These are phyloP conservation scores for Oryzaephilus surinamensis DNA, from an alignment of 1,140 invertebrate species.

Conservation along the genomic window DNA sequence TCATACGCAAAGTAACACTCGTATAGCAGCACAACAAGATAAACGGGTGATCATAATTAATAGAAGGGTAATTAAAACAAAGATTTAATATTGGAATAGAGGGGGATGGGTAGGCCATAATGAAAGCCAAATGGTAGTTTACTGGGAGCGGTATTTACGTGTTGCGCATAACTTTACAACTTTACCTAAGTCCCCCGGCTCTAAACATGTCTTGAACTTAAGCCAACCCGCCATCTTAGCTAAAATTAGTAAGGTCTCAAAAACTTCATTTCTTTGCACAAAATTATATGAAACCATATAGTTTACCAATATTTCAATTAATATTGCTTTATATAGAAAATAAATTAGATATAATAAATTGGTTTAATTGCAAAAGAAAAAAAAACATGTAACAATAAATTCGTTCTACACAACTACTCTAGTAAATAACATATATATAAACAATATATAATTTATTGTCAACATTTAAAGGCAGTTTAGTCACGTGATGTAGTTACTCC, in stretches of 20 bases:
- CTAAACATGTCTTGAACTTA: conserved; percentile 34
- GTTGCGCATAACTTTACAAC: conserved; percentile 37
- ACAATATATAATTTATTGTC: conserved; percentile 19
- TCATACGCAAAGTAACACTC: no score
- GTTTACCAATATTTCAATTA: no score
- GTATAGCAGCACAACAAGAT: no score
- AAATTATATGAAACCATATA: no score
- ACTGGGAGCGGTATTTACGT: conserved; percentile 33
- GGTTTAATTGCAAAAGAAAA: no score
- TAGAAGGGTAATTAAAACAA: conserved; percentile 31
- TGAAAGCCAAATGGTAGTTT: conserved; percentile 35
- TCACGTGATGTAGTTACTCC: conserved; percentile 13
- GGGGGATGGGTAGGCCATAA: conserved; percentile 24
- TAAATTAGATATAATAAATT: no score
- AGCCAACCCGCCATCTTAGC: conserved; percentile 30
- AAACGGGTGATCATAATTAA: conserved; percentile 32
- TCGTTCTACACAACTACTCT: no score
- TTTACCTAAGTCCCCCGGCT: conserved; percentile 32
- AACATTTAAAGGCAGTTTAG: conserved; percentile 8
- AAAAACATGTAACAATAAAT: no score
- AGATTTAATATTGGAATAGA: conserved; percentile 29
- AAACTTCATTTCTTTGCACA: no score
- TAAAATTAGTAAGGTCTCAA: conserved; percentile 33
- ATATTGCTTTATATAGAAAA: no score
- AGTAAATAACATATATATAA: no score